phyloP scores from a whole-genome alignment of 2,888 invertebrate species.

The Oxystoma pomonae region DNA sequence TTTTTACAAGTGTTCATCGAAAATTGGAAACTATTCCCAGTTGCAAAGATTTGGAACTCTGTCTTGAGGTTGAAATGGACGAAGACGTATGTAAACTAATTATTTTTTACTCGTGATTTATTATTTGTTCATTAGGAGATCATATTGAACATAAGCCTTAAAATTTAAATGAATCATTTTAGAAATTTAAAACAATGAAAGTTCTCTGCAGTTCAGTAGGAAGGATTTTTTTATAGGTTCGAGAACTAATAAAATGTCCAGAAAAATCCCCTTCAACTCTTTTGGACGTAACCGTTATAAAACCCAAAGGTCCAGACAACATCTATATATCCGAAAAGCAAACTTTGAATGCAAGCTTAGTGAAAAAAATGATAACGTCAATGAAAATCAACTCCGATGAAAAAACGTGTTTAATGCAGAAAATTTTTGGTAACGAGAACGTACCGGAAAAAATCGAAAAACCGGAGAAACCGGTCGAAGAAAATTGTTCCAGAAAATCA shows the following conservation, averaged over 20 bases:
- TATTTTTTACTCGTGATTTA: too few relatives aligned
- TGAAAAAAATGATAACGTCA: constrained; percentile 34
- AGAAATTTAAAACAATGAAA: too few relatives aligned
- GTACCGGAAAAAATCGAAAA: background rate
- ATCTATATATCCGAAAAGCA: constrained; percentile 27
- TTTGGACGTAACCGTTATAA: constrained; percentile 43
- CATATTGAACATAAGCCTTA: too few relatives aligned
- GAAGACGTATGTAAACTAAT: constrained; percentile 22
- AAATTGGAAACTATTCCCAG: background rate
- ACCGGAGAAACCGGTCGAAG: background rate
- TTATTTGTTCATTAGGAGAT: too few relatives aligned
- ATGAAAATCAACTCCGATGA: constrained; percentile 34
- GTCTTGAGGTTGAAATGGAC: constrained; percentile 41
- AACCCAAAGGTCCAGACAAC: constrained; percentile 35
- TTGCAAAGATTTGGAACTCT: constrained; percentile 34
- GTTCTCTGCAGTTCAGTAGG: too few relatives aligned
- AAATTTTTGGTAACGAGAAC: constrained; percentile 20
- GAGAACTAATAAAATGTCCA: constrained; percentile 35
- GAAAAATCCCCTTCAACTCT: constrained; percentile 35
- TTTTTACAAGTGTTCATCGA: background rate
- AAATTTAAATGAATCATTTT: too few relatives aligned
- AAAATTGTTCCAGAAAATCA: constrained; percentile 5
- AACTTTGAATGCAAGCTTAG: constrained; percentile 31
- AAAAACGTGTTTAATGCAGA: constrained; percentile 30
- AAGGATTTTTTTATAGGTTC: constrained; percentile 22